These are phyloP conservation scores for Steromphala cineraria DNA, from an alignment of 2,888 invertebrate genomes.

Conservation along the genomic window DNA sequence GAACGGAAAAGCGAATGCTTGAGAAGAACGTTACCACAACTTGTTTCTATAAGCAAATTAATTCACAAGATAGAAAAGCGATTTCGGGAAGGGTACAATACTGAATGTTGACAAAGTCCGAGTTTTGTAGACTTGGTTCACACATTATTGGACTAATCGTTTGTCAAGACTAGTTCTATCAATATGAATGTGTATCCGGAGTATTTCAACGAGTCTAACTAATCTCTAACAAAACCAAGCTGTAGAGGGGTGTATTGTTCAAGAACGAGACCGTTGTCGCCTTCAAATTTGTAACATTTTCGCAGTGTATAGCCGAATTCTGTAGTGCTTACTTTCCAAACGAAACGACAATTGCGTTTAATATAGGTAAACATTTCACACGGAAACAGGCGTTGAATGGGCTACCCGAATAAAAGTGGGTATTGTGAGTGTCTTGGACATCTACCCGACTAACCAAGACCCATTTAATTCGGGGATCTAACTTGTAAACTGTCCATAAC, in stretches of 20 bases:
- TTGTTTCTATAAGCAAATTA: conserved; percentile 13
- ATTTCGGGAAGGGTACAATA: neutral
- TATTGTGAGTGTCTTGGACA: neutral
- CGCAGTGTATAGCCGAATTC: neutral
- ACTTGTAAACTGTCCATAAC: conserved; percentile 11
- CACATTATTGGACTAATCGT: conserved; percentile 17
- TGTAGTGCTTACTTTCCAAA: conserved; percentile 32
- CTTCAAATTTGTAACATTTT: conserved; percentile 21
- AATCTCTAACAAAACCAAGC: neutral
- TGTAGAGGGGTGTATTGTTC: neutral
- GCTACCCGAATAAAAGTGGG: neutral
- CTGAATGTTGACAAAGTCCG: neutral
- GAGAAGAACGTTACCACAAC: neutral
- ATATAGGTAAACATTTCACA: conserved; percentile 32
- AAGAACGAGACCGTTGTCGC: neutral
- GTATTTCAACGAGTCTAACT: conserved; percentile 13
- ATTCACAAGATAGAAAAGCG: neutral
- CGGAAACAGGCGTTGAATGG: neutral
- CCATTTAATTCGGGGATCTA: conserved; percentile 1
- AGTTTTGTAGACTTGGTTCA: neutral
- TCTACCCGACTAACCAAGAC: conserved; percentile 1
- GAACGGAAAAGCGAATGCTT: neutral
- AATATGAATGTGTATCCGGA: neutral
- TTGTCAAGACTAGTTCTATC: neutral
- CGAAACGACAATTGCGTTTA: conserved; percentile 30